Base-by-base conservation (phyloP, 2,797 vertebrate species). In the Propithecus perrieri region DNA sequence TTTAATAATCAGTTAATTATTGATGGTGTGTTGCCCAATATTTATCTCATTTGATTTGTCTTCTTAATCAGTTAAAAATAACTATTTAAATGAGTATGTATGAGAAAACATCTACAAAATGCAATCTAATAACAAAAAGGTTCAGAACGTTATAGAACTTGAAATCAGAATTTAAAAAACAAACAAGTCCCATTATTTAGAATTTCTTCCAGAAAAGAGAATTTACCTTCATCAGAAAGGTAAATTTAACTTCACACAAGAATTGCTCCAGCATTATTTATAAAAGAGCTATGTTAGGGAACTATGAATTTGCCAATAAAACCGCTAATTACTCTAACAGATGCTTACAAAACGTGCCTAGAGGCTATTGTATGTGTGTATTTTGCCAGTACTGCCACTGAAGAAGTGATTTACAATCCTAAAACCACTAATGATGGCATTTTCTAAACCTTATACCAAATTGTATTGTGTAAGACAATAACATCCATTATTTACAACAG, bases 1-100 rank as follows among this genome's bases (percentile, higher is more conserved):
- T 95, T 87, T 88, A 90, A 85, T 86, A 91, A 96, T 92, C 79
- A 38, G n/a, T 26, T 96, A 90, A 81, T 85, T 96, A 79, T 75
- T 85, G 67, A 59, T 79, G 46, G 15, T 50, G 15, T 61, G 5
- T 46, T 86, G 33, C 74, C 89, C 46, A 71, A 28, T 76, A 71
- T 95, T 97, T 95, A 87, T 43, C 50, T 80, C 38, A 81, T 75
- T 92, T 71, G 53, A 48, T 89, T 96, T 92, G 72, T 72, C 33
- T 91, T 20, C 14, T 75, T 71, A 43, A 91, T 88, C 59, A 57
- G 83, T 83, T 95, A 65, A 67, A 85, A 85, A 86, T 50, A 5
- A 63, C 43, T 79, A 14, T 30, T 18, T 53, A 81, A 28, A 53
- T 95, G 85, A 90, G 59, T 80, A 63, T 46, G 41, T 95, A 18